Percentiles rank a stretch among this genome's conserved stretches.
These are phyloP conservation scores for Silvanus unidentatus DNA, from an alignment of 2,888 invertebrate genomes.

Conservation along the genomic window DNA sequence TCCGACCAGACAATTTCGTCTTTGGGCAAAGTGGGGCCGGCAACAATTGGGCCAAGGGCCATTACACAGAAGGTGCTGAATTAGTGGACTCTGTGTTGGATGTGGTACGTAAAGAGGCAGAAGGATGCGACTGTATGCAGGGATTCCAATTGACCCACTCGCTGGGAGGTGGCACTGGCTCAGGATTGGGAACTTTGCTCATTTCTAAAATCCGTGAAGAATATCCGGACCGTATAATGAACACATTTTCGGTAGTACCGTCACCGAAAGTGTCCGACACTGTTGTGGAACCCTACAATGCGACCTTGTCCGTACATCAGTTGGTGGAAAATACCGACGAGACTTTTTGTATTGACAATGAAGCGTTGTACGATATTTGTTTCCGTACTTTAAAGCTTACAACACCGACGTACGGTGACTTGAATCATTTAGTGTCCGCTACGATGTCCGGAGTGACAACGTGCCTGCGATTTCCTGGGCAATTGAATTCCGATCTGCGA, in stretches of 20 bases:
- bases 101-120: conserved; percentile 62
- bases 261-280: conserved; percentile 60
- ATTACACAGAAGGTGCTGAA: conserved; percentile 70
- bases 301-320: too few species aligned
- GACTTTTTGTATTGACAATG: conserved; percentile 58
- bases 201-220: too few species aligned
- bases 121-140: conserved; percentile 71
- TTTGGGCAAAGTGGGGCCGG: conserved; percentile 78
- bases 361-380: conserved; percentile 60
- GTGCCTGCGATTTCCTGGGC: too few species aligned
- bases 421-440: conserved; percentile 52
- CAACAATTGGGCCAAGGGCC: too few species aligned
- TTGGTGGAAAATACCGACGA: too few species aligned
- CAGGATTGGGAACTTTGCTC: conserved; percentile 62
- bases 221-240: conserved; percentile 73
- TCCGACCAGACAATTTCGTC: conserved; percentile 76
- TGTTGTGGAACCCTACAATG: conserved; percentile 62
- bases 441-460: conserved; percentile 58
- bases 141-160: conserved; percentile 72
- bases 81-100: conserved; percentile 63
- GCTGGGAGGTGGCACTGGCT: conserved; percentile 70
- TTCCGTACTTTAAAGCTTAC: conserved; percentile 52
- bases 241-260: conserved; percentile 67
- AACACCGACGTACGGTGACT: conserved; percentile 55
- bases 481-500: conserved; percentile 61